These are phyloP conservation scores for Amphiduros pacificus DNA, from an alignment of 2,888 invertebrate genomes.

Conservation along the genomic window DNA sequence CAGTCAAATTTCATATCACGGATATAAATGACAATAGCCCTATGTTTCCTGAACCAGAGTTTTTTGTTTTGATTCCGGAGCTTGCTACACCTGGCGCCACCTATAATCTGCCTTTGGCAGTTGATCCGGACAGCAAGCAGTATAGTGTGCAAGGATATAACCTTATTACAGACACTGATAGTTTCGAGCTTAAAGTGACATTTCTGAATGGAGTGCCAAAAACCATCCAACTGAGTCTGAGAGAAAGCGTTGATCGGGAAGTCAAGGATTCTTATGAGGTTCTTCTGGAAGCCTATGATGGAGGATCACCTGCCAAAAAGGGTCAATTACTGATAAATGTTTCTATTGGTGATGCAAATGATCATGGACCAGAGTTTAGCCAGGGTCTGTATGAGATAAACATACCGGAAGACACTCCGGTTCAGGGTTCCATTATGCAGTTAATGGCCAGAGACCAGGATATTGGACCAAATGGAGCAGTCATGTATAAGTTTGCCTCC, in stretches of 20 bases:
- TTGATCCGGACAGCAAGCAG: conserved; percentile 82
- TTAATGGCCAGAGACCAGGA: conserved; percentile 17
- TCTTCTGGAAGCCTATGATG: conserved; percentile 13
- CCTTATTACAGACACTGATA: conserved; percentile 12
- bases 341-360: conserved; percentile 62
- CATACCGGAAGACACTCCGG: conserved; percentile 83
- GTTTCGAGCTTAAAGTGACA: conserved; percentile 13
- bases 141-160: conserved; percentile 71
- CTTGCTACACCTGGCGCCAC: conserved; percentile 25
- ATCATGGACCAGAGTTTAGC: conserved; percentile 88
- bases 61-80: conserved; percentile 28
- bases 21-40: conserved; percentile 45
- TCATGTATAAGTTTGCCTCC: conserved; percentile 10
- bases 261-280: conserved; percentile 71
- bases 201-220: not conserved
- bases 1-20: conserved; percentile 31
- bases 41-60: conserved; percentile 25
- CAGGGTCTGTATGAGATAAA: conserved; percentile 82
- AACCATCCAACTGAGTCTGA: conserved; percentile 13
- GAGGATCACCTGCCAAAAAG: conserved; percentile 20
- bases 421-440: conserved; percentile 62
- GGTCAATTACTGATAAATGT: conserved; percentile 49
- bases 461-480: conserved; percentile 13
- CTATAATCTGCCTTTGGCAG: conserved; percentile 60
- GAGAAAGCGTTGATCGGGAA: conserved; percentile 80